These are phyloP conservation scores for Drosophila crucigera DNA, from an alignment of 2,888 invertebrate species.

Conservation along the genomic window DNA sequence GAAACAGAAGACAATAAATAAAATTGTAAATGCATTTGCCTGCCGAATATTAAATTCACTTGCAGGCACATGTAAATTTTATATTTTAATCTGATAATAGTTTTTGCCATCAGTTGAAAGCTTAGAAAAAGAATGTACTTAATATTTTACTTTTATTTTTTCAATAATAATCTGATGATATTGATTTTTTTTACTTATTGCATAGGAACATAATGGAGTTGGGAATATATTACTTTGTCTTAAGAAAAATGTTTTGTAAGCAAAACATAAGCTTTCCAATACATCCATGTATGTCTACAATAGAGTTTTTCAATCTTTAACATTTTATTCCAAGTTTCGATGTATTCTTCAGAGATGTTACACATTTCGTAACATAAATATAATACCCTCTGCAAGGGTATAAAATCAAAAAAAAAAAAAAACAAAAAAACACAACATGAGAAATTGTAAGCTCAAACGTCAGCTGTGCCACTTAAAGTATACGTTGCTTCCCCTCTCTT, in stretches of 20 bases:
- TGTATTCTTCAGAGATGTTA: neutral
- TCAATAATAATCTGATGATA: neutral
- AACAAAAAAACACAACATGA: conserved; percentile 43
- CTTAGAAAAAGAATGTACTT: neutral
- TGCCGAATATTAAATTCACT: neutral
- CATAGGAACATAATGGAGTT: neutral
- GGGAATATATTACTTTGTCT: neutral
- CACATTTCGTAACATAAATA: neutral
- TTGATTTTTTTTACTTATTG: neutral
- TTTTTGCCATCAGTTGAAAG: neutral
- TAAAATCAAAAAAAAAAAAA: neutral
- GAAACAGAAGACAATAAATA: neutral
- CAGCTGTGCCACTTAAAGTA: conserved; percentile 75
- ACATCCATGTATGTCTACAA: neutral
- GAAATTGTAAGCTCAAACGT: conserved; percentile 74
- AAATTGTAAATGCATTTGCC: neutral
- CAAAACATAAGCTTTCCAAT: neutral
- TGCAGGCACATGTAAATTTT: neutral
- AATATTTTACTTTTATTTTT: neutral
- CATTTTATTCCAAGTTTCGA: neutral
- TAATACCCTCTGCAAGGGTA: neutral
- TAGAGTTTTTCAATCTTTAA: neutral
- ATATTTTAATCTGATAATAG: neutral
- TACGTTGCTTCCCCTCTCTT: conserved; percentile 13
- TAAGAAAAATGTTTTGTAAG: neutral